These are phyloP conservation scores for Trematomus bernacchii DNA, from an alignment of 2,797 vertebrate species.

Conservation along the genomic window DNA sequence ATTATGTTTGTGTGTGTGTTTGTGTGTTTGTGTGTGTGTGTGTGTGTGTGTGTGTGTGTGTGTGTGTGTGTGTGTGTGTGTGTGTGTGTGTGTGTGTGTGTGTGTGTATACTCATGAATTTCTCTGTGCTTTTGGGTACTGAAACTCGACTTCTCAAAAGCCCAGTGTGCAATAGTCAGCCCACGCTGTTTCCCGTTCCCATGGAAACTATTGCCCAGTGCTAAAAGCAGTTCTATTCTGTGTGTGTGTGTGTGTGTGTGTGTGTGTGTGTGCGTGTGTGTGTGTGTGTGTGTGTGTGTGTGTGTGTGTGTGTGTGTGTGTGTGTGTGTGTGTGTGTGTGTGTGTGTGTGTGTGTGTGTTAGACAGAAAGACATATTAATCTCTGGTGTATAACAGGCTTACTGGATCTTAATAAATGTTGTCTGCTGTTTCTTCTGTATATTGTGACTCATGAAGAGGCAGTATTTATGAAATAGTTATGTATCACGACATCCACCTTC, in stretches of 20 bases:
- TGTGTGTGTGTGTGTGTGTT: neutral
- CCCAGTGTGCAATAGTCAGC: conserved; percentile 80
- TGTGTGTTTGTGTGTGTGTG: neutral
- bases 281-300: conserved; percentile 20
- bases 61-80: neutral
- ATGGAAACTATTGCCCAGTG: conserved; percentile 83
- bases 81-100: conserved; percentile 9
- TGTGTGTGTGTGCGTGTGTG: conserved; percentile 51
- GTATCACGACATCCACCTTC: conserved; percentile 11
- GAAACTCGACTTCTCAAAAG: conserved; percentile 79
- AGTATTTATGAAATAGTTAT: conserved; percentile 17
- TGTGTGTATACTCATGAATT: conserved; percentile 1
- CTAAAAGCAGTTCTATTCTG: conserved; percentile 75
- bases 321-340: neutral
- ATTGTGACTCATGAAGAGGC: conserved; percentile 4
- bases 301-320: neutral
- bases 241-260: conserved; percentile 40
- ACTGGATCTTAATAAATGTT: conserved; percentile 10
- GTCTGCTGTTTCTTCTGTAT: conserved; percentile 6
- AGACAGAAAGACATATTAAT: conserved; percentile 37
- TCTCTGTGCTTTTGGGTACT: conserved; percentile 58
- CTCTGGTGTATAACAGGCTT: conserved; percentile 21
- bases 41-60: neutral
- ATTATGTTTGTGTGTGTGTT: conserved; percentile 5
- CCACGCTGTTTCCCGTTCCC: conserved; percentile 83